Evolutionary conservation across 2,888 invertebrate species (phyloP).

Genomic region (Odontocolon sp.): DNA sequence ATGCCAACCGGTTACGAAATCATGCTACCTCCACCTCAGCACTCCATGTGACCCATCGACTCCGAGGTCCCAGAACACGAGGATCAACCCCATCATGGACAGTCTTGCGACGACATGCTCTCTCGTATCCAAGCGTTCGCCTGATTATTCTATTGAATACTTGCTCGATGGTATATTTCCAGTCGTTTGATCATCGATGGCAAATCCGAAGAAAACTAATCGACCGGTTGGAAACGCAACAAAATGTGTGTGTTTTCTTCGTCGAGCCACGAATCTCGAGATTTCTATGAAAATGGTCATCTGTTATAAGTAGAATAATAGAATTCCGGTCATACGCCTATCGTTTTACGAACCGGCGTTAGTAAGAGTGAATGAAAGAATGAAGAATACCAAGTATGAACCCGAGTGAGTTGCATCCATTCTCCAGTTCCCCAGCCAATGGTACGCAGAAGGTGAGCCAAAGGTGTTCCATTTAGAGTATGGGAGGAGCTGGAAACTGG

Average conservation of each 20-base stretch:
- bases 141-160: constrained; percentile 61
- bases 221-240: no score
- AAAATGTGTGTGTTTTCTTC: no score
- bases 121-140: constrained; percentile 75
- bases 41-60: constrained; percentile 77
- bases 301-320: constrained; percentile 45
- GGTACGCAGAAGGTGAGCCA: constrained; percentile 49
- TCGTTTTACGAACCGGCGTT: constrained; percentile 16
- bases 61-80: constrained; percentile 61
- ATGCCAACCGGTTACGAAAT: constrained; percentile 75
- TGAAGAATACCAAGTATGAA: background rate
- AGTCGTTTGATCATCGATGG: background rate
- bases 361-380: constrained; percentile 8
- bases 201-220: background rate
- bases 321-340: constrained; percentile 34
- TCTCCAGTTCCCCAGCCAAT: constrained; percentile 56
- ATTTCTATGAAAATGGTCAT: constrained; percentile 17
- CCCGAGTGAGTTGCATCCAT: constrained; percentile 35
- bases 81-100: constrained; percentile 67
- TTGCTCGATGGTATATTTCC: background rate
- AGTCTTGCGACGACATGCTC: constrained; percentile 71
- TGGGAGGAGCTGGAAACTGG: constrained; percentile 70
- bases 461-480: constrained; percentile 55
- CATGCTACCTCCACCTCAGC: constrained; percentile 77
- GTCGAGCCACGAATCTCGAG: background rate